Conservation (phyloP, 2,888 invertebrate species). For the Tetranychus truncatus region DNA sequence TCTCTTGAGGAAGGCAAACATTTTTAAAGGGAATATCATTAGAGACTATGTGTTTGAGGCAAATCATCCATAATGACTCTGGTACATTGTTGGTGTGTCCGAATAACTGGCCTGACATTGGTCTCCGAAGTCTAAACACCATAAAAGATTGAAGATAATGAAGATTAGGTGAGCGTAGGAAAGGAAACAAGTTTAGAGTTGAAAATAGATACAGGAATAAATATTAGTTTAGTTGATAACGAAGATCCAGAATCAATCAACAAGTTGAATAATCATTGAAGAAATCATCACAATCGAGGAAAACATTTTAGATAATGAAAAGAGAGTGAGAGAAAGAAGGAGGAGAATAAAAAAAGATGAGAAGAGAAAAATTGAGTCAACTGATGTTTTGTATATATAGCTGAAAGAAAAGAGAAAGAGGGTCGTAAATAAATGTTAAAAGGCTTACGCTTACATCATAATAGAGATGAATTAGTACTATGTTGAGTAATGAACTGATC, state of each 20-base stretch:
- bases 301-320: background rate
- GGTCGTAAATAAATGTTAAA: background rate
- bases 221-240: background rate
- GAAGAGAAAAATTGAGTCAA: background rate
- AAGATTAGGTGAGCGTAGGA: background rate
- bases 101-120: background rate
- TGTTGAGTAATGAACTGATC: no score
- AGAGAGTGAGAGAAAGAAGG: background rate
- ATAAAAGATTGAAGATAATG: background rate
- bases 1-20: slow-evolving; percentile 16
- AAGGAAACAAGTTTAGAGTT: background rate
- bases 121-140: background rate
- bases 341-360: background rate
- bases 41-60: slow-evolving; percentile 30
- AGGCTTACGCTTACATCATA: background rate
- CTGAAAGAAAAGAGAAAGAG: background rate
- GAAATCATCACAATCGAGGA: background rate
- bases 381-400: background rate
- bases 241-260: background rate
- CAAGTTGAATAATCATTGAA: background rate
- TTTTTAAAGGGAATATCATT: slow-evolving; percentile 12
- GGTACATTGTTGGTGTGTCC: background rate
- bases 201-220: background rate
- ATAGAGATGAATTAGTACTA: background rate
- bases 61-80: background rate